Percentiles rank a stretch among this genome's conserved stretches.
Conservation (phyloP, 2,113 vertebrate species). For the Turnix velox region DNA sequence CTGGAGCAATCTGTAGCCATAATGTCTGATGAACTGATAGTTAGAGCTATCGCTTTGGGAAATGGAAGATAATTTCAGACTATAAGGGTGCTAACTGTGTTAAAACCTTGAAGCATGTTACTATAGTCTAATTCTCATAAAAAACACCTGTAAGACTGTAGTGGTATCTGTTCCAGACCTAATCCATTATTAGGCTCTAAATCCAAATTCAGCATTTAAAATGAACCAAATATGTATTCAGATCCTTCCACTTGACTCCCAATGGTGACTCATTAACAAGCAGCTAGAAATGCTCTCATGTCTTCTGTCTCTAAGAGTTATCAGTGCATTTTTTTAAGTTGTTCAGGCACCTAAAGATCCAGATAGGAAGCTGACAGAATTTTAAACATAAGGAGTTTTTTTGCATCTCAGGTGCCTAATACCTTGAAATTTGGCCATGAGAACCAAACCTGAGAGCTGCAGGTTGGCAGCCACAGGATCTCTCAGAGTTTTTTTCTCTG, state of each 20-base stretch:
- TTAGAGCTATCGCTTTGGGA: not conserved
- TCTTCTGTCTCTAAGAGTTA: not conserved
- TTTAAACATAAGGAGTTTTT: not conserved
- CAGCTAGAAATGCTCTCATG: not conserved
- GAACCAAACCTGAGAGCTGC: not conserved
- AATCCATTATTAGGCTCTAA: not conserved
- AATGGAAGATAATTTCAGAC: not conserved
- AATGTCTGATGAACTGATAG: not conserved
- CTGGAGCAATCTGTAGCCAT: not conserved
- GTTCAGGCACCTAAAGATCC: not conserved
- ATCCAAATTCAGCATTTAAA: not conserved
- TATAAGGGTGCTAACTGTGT: not conserved
- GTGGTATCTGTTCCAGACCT: not conserved
- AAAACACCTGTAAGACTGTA: not conserved
- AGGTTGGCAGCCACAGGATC: not conserved
- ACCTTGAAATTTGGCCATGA: not conserved
- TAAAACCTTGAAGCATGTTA: not conserved
- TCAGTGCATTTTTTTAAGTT: not conserved
- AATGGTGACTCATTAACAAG: not conserved
- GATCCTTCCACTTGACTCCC: not conserved
- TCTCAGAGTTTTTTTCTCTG: not conserved
- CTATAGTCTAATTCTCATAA: not conserved
- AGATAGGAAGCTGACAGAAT: not conserved
- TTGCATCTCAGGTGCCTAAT: not conserved
- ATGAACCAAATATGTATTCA: not conserved